phyloP scores from a whole-genome alignment of 2,797 vertebrate genomes.

The Fistularia commersonii region DNA sequence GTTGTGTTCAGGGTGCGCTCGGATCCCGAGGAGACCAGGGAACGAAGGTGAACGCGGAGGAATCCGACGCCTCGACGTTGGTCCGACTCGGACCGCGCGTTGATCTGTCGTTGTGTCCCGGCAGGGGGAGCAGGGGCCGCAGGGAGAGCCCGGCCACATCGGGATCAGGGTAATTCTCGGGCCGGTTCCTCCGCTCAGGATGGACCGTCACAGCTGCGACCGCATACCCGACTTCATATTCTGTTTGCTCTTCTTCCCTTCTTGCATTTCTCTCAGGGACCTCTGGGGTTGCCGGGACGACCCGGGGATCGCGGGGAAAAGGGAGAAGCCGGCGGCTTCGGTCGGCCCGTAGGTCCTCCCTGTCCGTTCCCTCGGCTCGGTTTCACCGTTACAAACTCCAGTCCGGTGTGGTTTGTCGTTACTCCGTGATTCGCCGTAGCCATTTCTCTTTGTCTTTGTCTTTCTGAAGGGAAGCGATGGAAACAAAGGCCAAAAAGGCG shows the following conservation, averaged over 20 bases:
- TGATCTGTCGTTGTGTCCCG: too few relatives aligned
- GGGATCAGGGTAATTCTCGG: conserved; percentile 77
- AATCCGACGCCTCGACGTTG: too few relatives aligned
- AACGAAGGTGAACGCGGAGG: conserved; percentile 50
- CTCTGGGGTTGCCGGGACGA: conserved; percentile 80
- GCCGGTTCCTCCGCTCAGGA: neutral
- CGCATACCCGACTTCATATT: too few relatives aligned
- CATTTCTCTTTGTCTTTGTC: conserved; percentile 17
- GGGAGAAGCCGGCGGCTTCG: conserved; percentile 71
- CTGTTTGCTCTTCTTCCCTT: too few relatives aligned
- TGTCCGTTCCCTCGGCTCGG: too few relatives aligned
- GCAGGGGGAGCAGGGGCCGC: conserved; percentile 79
- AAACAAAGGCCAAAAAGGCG: conserved; percentile 81
- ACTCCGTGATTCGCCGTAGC: conserved; percentile 2
- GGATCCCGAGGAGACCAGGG: conserved; percentile 73
- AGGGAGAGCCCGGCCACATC: conserved; percentile 80
- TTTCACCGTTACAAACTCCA: too few relatives aligned
- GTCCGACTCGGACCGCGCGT: too few relatives aligned
- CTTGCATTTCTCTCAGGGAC: conserved; percentile 67
- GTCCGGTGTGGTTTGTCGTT: too few relatives aligned
- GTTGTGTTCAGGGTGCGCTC: conserved; percentile 62
- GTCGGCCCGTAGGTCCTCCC: conserved; percentile 63
- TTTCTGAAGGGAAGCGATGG: conserved; percentile 73
- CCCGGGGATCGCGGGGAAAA: conserved; percentile 79
- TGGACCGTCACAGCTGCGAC: too few relatives aligned